Evolutionary conservation across 2,797 vertebrate species (phyloP), one percentile per base, ranked within the genome.

Genomic region (Myoxocephalus aenaeus): DNA sequence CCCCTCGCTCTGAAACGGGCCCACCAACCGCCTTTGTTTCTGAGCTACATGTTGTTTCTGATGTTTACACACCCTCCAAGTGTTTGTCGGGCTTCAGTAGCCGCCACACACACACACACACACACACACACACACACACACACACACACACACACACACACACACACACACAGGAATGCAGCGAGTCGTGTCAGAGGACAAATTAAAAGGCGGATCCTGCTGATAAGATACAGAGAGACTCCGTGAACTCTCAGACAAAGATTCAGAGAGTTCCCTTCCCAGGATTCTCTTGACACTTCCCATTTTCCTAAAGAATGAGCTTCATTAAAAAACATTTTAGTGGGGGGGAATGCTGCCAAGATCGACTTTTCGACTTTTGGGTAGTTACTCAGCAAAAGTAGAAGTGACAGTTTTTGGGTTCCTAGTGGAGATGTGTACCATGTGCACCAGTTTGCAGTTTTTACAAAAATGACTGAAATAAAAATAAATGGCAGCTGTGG

Each of bases 251-350:
- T 3, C 40, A 62, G 66, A 65, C 64, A 44, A 62, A 78, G 63
- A 75, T 81, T 74, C 46, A 42, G 61, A 65, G 67, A 25, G 57
- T 72, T 63, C 61, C 50, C 65, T 36, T 67, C 38, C 65, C 36
- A 65, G 69, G 76, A 75, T 32, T 58, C 51, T 54, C 59, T 36
- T 62, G 77, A 81, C 78, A 80, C 27, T 74, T 80, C 59, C 42
- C 42, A 71, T 79, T 81, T 82, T 65, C 65, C 66, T 72, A 73
- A 80, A 70, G 73, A 72, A 84, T 51, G 70, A 82, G 77, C 63
- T 76, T 83, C 42, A 78, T 80, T 73, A 67, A 61, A 82, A 64
- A 57, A 34, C n/a, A n/a, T 58, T 84, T 63, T 15, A 34, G 54
- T 3, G 40, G 11, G 38, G 34, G 8, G 13, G 57, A 27, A 44